Evolutionary conservation across 2,888 invertebrate species (phyloP), one percentile per base, ranked within the genome.

Genomic region (Ormyrus pomaceus): DNA sequence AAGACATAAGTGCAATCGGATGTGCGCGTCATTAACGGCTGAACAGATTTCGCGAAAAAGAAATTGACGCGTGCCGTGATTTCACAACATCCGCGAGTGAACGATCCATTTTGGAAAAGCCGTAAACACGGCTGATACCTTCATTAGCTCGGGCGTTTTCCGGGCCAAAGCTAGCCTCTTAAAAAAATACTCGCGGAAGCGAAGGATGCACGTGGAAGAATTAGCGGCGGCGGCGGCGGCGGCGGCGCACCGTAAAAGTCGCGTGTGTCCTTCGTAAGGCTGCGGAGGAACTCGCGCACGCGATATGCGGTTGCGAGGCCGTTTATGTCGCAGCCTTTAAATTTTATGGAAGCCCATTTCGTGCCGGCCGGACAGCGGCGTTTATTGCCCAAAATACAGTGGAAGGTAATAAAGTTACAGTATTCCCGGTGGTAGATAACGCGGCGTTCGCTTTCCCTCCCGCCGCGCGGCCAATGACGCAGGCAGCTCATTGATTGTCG

Each of bases 351-450:
- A 79, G 81, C 83, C 83, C 84, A 86, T 87, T 86, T 86, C 86
- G 85, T 83, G 83, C 82, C 83, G 79, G 79, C 82, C 81, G 85
- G 84, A 85, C 86, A 85, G 83, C 85, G 80, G 83, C 87, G 85
- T 88, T 88, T 88, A 88, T 87, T 86, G 85, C 84, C 83, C 83
- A 83, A 84, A 86, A 86, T 84, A 84, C 85, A 86, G 86, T 86
- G 84, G 85, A 84, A 82, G 79, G 83, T 84, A 85, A 85, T 85
- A 86, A 85, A 87, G 86, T 83, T 82, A 81, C 84, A 83, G 61
- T 62, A 86, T 86, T 83, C 84, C 83, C 73, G 81, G 79, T 76
- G 78, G 64, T 81, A 83, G 85, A 86, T 87, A 87, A 83, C 82
- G 83, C 83, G 83, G 82, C 80, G 83, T 83, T 82, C 79, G 77